Conservation (phyloP, 2,888 invertebrate genomes). For the Ochlodes sylvanus region DNA sequence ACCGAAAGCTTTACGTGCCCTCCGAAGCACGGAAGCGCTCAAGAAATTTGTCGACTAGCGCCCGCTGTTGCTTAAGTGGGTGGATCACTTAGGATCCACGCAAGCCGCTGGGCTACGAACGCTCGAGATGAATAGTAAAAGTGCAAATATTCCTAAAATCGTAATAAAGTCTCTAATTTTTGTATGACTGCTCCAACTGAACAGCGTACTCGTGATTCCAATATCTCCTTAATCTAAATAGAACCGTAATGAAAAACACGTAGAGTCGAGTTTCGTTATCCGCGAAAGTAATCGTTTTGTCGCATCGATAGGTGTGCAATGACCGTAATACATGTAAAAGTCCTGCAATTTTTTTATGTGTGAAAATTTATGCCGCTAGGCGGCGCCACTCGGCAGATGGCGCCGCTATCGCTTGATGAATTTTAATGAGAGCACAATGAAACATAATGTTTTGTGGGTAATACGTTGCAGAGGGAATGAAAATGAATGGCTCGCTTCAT, state of each 20-base stretch:
- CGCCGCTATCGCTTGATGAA: constrained; percentile 26
- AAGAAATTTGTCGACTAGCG: too few relatives aligned
- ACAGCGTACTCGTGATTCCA: too few relatives aligned
- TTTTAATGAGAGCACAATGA: constrained; percentile 32
- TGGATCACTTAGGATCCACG: too few relatives aligned
- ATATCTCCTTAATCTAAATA: not conserved
- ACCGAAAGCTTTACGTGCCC: too few relatives aligned
- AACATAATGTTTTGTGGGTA: constrained; percentile 32
- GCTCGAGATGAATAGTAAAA: too few relatives aligned
- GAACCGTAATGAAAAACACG: not conserved
- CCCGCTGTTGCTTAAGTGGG: too few relatives aligned
- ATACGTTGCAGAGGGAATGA: constrained; percentile 25
- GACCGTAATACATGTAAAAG: constrained; percentile 2
- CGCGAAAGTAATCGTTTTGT: not conserved
- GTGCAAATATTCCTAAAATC: too few relatives aligned
- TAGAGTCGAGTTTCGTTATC: not conserved
- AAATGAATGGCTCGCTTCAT: constrained; percentile 14
- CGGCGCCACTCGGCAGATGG: constrained; percentile 5
- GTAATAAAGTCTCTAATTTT: too few relatives aligned
- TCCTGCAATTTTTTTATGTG: constrained; percentile 1
- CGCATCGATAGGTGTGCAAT: not conserved
- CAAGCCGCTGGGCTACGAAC: too few relatives aligned
- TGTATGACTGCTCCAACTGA: too few relatives aligned
- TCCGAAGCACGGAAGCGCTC: too few relatives aligned
- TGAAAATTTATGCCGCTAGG: constrained; percentile 8